These are phyloP conservation scores for Apostichopus japonicus DNA, from an alignment of 35 echinoderm and acorn worm species.

Conservation along the genomic window DNA sequence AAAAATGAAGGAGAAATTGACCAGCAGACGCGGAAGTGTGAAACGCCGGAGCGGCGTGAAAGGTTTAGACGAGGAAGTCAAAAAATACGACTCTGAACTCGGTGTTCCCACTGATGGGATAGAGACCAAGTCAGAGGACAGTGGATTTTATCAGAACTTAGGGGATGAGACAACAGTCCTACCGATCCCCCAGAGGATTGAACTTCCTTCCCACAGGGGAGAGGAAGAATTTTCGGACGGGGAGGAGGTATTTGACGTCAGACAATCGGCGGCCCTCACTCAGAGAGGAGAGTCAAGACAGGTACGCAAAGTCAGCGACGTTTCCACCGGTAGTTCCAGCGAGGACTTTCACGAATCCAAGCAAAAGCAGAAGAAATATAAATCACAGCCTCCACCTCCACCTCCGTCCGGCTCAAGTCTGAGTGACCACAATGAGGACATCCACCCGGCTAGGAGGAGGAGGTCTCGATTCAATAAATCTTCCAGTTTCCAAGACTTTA, in stretches of 20 bases:
- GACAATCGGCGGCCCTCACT: conserved; percentile 17
- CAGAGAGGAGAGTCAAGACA: conserved; percentile 49
- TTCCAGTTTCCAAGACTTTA: conserved; percentile 75
- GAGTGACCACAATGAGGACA: conserved; percentile 53
- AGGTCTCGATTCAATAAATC: conserved; percentile 67
- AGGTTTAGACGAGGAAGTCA: conserved; percentile 70
- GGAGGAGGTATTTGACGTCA: conserved; percentile 76
- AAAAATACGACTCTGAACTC: conserved; percentile 54
- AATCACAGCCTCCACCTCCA: background rate
- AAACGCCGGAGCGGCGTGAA: conserved; percentile 72
- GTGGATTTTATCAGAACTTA: conserved; percentile 83
- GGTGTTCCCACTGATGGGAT: conserved; percentile 74
- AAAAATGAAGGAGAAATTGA: conserved; percentile 94
- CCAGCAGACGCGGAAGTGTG: conserved; percentile 78
- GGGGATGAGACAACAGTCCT: conserved; percentile 58
- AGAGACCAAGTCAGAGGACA: conserved; percentile 93
- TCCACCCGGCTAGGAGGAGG: conserved; percentile 22
- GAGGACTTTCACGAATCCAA: conserved; percentile 88
- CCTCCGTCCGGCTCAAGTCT: conserved; percentile 41
- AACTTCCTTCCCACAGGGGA: conserved; percentile 48
- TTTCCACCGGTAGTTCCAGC: conserved; percentile 86
- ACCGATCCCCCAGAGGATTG: conserved; percentile 35
- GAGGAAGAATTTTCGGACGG: conserved; percentile 80
- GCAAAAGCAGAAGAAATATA: conserved; percentile 63
- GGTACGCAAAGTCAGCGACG: conserved; percentile 78